Evolutionary conservation across 2,888 invertebrate genomes (phyloP).

Genomic region (Mythimna impura): DNA sequence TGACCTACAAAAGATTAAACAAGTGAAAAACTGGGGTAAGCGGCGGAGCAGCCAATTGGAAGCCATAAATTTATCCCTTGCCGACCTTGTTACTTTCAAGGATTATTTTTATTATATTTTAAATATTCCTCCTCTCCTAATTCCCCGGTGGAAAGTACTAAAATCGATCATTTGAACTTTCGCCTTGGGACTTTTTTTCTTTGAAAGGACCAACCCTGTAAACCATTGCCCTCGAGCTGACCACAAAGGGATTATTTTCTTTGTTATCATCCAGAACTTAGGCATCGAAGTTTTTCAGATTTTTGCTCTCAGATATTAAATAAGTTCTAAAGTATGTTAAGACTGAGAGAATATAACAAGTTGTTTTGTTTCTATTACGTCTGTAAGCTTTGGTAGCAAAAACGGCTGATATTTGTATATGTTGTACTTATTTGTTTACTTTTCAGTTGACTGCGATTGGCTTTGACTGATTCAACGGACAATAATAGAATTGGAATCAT

Average conservation of each 20-base stretch:
- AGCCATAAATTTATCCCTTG: constrained; percentile 69
- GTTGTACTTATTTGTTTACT: constrained; percentile 17
- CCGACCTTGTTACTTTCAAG: constrained; percentile 59
- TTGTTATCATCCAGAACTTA: constrained; percentile 59
- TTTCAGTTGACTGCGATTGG: constrained; percentile 8
- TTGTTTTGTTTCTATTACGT: constrained; percentile 35
- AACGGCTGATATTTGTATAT: background rate
- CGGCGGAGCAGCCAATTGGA: constrained; percentile 67
- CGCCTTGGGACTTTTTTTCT: constrained; percentile 45
- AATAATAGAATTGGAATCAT: constrained; percentile 13
- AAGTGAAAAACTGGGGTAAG: constrained; percentile 65
- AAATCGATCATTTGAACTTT: constrained; percentile 59
- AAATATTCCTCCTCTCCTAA: constrained; percentile 45
- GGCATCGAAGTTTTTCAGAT: constrained; percentile 54
- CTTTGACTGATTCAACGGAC: background rate
- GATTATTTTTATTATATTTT: constrained; percentile 65
- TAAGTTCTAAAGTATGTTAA: constrained; percentile 53
- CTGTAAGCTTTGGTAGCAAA: constrained; percentile 20
- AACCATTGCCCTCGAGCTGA: constrained; percentile 49
- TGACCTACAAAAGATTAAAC: constrained; percentile 68
- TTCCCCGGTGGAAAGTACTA: constrained; percentile 36
- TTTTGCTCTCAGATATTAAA: constrained; percentile 56
- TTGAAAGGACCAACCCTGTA: constrained; percentile 40
- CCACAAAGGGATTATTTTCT: constrained; percentile 60
- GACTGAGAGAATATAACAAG: constrained; percentile 26